A percentile compares a stretch with the other conserved stretches of the same genome.
Evolutionary conservation across 2,113 vertebrate genomes (phyloP).

Genomic region (Sturnira hondurensis): DNA sequence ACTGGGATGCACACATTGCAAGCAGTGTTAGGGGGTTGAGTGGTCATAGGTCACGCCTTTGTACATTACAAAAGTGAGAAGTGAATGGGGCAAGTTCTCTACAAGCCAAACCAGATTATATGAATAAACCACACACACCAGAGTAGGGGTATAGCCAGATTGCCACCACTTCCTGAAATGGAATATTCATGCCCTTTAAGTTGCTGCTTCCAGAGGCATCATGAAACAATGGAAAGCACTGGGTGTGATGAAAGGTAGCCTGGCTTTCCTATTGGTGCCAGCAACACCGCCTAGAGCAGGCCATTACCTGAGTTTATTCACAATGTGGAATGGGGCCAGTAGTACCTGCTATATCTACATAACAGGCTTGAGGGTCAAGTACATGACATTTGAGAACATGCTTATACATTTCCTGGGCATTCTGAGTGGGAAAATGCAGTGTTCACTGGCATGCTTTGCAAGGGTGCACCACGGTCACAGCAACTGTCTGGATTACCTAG

Average conservation of each 20-base stretch:
- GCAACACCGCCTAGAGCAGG: neutral
- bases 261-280: neutral
- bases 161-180: neutral
- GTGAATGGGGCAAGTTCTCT: neutral
- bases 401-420: neutral
- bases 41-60: neutral
- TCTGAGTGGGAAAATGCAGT: neutral
- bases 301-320: neutral
- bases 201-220: neutral
- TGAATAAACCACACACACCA: neutral
- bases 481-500: neutral
- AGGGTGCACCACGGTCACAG: no score
- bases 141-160: neutral
- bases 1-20: conserved; percentile 39
- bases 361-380: neutral
- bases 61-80: neutral
- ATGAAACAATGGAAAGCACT: neutral
- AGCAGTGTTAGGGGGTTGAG: neutral
- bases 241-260: neutral
- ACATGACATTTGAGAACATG: neutral
- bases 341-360: neutral
- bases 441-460: neutral
- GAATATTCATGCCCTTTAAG: neutral
- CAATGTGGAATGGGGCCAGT: neutral
- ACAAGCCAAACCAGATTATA: neutral